Evolutionary conservation across 2,113 vertebrate species (phyloP).

Genomic region (Mesocricetus auratus): DNA sequence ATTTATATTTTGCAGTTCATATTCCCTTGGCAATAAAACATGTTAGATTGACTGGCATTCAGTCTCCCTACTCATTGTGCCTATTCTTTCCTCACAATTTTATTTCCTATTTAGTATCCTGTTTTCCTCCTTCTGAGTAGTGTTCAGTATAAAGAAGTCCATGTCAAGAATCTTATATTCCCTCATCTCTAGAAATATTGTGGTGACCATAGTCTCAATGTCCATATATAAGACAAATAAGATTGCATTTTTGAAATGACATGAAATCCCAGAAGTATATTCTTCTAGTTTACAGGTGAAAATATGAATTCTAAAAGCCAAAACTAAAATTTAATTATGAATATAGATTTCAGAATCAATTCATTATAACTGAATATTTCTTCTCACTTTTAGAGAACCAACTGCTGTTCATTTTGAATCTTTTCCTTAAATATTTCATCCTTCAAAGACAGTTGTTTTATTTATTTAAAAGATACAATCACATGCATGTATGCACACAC

Average conservation of each 20-base stretch:
- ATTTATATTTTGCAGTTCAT: background rate
- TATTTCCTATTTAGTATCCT: background rate
- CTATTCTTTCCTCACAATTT: background rate
- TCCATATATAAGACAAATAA: background rate
- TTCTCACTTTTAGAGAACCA: background rate
- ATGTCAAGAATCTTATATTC: conserved; percentile 4
- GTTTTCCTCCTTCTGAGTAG: background rate
- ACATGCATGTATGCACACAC: background rate
- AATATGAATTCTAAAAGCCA: background rate
- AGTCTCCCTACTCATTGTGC: background rate
- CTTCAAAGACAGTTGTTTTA: background rate
- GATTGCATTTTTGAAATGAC: conserved; percentile 22
- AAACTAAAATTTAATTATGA: conserved; percentile 19
- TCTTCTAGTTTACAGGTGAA: background rate
- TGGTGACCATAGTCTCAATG: background rate
- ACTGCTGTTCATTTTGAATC: background rate
- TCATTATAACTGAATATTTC: background rate
- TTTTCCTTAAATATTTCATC: conserved; percentile 7
- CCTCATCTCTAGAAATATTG: background rate
- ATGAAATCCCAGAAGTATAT: background rate
- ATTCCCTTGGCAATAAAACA: background rate
- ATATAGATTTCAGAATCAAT: conserved; percentile 2
- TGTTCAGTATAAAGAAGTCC: background rate
- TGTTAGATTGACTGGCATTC: background rate
- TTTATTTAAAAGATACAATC: background rate